phyloP scores from a whole-genome alignment of 2,113 vertebrate genomes.

The Ornithorhynchus anatinus region DNA sequence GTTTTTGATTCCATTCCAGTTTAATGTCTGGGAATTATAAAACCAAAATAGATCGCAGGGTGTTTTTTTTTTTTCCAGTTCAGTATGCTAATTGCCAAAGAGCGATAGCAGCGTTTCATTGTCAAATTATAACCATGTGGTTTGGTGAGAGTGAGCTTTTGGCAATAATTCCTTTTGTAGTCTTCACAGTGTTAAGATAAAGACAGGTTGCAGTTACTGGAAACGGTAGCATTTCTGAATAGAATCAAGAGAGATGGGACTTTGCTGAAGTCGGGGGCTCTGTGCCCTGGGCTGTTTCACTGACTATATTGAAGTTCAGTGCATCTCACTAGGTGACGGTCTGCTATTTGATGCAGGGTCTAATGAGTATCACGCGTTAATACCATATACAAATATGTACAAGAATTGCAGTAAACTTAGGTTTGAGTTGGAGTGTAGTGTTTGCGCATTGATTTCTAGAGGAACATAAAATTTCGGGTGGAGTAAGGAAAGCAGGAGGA shows the following conservation, averaged over 20 bases:
- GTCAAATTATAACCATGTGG: conserved; percentile 31
- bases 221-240: conserved; percentile 12
- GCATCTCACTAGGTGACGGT: conserved; percentile 13
- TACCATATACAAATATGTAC: conserved; percentile 41
- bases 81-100: conserved; percentile 36
- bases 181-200: neutral
- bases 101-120: conserved; percentile 22
- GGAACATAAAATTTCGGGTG: conserved; percentile 8
- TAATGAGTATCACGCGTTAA: conserved; percentile 46
- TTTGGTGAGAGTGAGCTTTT: conserved; percentile 28
- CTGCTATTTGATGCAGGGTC: conserved; percentile 14
- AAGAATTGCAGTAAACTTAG: conserved; percentile 25
- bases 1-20: conserved; percentile 35
- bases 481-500: conserved; percentile 29
- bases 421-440: conserved; percentile 14
- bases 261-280: neutral
- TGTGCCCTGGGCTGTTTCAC: neutral
- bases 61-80: conserved; percentile 7
- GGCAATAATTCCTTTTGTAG: neutral
- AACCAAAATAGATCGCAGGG: conserved; percentile 6
- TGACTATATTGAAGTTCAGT: neutral
- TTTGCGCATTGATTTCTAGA: neutral
- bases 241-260: neutral
- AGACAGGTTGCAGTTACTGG: conserved; percentile 26
- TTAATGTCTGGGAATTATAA: conserved; percentile 27